phyloP scores from a whole-genome alignment of 2,888 invertebrate species.

The Drosophila tripunctata region DNA sequence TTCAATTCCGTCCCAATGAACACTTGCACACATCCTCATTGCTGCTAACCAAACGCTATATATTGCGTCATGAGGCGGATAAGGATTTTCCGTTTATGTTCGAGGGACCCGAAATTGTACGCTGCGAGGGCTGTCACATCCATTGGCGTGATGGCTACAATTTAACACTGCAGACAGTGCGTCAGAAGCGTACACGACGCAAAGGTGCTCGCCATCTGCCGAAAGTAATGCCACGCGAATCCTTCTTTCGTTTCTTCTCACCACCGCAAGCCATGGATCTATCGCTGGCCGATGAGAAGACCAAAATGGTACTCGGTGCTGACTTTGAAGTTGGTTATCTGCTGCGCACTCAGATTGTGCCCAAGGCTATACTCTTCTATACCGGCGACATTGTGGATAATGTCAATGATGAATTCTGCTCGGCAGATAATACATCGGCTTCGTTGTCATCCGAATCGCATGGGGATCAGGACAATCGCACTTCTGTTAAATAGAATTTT shows the following conservation, averaged over 20 bases:
- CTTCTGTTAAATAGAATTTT: slow-evolving; percentile 6
- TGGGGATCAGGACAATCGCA: slow-evolving; percentile 24
- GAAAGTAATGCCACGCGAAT: slow-evolving; percentile 65
- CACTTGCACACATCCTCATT: slow-evolving; percentile 57
- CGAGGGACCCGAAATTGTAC: slow-evolving; percentile 66
- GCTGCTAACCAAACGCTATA: slow-evolving; percentile 59
- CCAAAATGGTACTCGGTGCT: slow-evolving; percentile 56
- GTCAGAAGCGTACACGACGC: slow-evolving; percentile 37
- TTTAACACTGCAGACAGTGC: slow-evolving; percentile 56
- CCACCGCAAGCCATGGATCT: slow-evolving; percentile 60
- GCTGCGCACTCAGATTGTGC: slow-evolving; percentile 66
- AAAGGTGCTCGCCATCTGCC: slow-evolving; percentile 45
- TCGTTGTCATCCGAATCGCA: slow-evolving; percentile 52
- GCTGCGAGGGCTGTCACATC: slow-evolving; percentile 68
- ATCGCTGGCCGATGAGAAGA: slow-evolving; percentile 63
- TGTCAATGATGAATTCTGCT: slow-evolving; percentile 40
- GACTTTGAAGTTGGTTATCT: slow-evolving; percentile 68
- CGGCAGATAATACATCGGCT: slow-evolving; percentile 42
- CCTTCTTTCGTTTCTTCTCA: slow-evolving; percentile 67
- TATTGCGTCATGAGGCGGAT: slow-evolving; percentile 62
- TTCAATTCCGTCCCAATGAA: slow-evolving; percentile 53
- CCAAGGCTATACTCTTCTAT: slow-evolving; percentile 66
- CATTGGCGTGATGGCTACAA: slow-evolving; percentile 64
- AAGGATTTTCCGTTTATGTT: slow-evolving; percentile 61
- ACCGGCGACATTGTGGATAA: slow-evolving; percentile 67